phyloP scores from a whole-genome alignment of 1,140 invertebrate species.

The Ylistrum balloti region DNA sequence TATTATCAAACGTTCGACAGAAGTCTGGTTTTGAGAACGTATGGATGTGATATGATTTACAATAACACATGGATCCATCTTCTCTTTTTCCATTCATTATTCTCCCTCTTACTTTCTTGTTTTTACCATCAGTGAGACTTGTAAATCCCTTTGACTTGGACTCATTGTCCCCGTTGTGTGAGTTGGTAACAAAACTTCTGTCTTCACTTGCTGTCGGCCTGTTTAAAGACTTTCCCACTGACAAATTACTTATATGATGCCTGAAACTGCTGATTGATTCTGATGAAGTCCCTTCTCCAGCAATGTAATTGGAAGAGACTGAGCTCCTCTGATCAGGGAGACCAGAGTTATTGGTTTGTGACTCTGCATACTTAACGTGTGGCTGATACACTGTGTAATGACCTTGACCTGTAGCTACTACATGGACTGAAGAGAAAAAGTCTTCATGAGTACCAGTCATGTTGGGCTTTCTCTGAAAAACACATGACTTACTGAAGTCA shows the following conservation, averaged over 20 bases:
- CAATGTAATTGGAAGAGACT: neutral
- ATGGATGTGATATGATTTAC: neutral
- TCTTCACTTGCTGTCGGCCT: neutral
- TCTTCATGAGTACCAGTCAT: neutral
- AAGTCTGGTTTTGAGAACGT: constrained; percentile 6
- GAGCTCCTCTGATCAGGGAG: neutral
- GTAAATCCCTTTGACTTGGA: neutral
- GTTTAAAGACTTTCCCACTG: neutral
- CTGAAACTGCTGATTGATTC: neutral
- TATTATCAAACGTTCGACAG: neutral
- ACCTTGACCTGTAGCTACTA: neutral
- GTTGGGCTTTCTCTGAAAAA: neutral
- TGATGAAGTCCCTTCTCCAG: neutral
- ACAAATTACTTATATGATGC: constrained; percentile 18
- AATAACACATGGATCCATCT: neutral
- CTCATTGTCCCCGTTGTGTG: neutral
- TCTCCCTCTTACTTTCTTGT: neutral
- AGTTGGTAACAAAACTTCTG: neutral
- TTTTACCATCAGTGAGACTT: neutral
- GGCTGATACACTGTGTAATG: neutral
- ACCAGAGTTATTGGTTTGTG: neutral
- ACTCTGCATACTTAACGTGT: neutral
- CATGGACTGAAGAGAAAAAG: neutral
- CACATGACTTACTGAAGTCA: neutral
- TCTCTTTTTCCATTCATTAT: neutral